Conservation (phyloP, 2,113 vertebrate species). For the Argyrosomus japonicus region DNA sequence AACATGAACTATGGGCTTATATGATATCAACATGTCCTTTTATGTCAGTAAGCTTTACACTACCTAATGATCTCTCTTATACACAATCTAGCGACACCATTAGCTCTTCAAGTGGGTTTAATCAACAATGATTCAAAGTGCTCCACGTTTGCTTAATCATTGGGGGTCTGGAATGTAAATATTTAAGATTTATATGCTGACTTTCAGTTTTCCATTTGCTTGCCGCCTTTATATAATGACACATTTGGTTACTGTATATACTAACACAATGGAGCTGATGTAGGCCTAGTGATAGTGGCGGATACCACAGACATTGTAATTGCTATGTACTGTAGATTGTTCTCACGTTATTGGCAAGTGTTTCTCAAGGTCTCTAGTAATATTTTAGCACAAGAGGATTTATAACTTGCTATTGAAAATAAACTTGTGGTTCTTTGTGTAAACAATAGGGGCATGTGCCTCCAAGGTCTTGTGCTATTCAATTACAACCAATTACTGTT, state of each 20-base stretch:
- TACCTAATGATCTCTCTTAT: conserved; percentile 24
- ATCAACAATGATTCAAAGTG: conserved; percentile 44
- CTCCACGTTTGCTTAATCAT: not conserved
- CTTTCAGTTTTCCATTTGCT: conserved; percentile 26
- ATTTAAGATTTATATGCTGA: conserved; percentile 29
- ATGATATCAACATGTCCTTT: conserved; percentile 23
- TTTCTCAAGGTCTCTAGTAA: conserved; percentile 47
- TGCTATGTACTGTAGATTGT: conserved; percentile 1
- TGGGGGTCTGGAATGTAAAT: conserved; percentile 40
- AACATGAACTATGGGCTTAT: not conserved
- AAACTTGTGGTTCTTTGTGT: conserved; percentile 35
- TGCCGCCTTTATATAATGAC: not conserved
- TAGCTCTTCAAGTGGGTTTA: conserved; percentile 16
- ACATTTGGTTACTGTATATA: conserved; percentile 17
- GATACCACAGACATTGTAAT: conserved; percentile 15
- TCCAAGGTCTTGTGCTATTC: conserved; percentile 10
- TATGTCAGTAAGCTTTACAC: conserved; percentile 38
- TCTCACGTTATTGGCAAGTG: conserved; percentile 31
- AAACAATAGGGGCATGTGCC: conserved; percentile 18
- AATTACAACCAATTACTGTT: conserved; percentile 33
- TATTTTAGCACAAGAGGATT: conserved; percentile 31
- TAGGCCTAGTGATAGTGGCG: not conserved
- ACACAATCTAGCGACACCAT: conserved; percentile 23
- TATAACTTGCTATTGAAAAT: conserved; percentile 50
- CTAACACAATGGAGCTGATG: conserved; percentile 25